Base-by-base conservation (phyloP, 2,797 vertebrate genomes). In the Ptychobarbus kaznakovi region DNA sequence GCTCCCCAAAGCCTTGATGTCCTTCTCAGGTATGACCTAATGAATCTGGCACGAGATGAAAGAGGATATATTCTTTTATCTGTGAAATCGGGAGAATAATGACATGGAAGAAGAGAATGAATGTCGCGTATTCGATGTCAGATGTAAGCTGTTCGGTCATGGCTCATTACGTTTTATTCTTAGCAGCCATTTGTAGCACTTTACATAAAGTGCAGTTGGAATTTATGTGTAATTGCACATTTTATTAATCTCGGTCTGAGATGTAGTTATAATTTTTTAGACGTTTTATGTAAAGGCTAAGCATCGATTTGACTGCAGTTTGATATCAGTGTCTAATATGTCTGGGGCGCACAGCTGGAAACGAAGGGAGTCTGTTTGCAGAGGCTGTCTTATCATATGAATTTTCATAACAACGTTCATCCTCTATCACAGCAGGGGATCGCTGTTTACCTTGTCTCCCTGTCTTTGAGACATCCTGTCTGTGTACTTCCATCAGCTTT, bases 391-490 rank as follows among this genome's bases (percentile, higher is more conserved):
- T 77, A 69, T 76, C 63, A 56, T 84, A 77, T 78, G 46, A 84
- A 79, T 84, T 69, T 80, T 79, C 28, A 84, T 84, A 84, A 84
- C 18, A 28, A 68, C 18, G 20, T 56, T 68, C 82, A 84, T 78
- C 63, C 49, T 56, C 82, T 77, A 77, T 69, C 74, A 18, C 74
- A 84, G 83, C 65, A 46, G 51, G 82, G 51, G 38, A 79, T 85
- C 83, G 4, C 75, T 85, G 76, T 80, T 85, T 85, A 69, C 82
- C 63, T 84, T 51, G 63, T 78, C 75, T 84, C 49, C 16, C 66
- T 72, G 66, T 80, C 68, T 85, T 80, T 85, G 83, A 80, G 75
- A 85, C 83, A 70, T 85, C 83, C 66, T 80, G 75, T 85, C 68
- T 79, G 76, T 3, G 13, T 63, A 53, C 35, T 84, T 42, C 63